Evolutionary conservation across 1,140 invertebrate species (phyloP).

Genomic region (Scaptomyza montana): DNA sequence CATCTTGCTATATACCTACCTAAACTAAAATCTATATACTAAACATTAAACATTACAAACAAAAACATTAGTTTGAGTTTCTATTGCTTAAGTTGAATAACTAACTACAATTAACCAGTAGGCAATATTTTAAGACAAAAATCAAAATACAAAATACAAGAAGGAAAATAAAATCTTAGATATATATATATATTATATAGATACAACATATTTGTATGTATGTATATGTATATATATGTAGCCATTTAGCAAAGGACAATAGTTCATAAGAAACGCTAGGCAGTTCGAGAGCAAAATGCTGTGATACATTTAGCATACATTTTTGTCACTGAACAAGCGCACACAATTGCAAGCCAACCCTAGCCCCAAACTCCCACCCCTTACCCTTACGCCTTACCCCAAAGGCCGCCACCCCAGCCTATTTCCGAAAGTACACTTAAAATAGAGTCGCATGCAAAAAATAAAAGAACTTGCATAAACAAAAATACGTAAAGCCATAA

Average conservation of each 20-base stretch:
- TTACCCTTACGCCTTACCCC: not conserved
- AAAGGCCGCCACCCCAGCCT: no score
- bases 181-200: constrained; percentile 19
- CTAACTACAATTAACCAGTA: constrained; percentile 19
- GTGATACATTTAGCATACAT: constrained; percentile 81
- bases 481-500: constrained; percentile 28
- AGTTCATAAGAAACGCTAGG: constrained; percentile 73
- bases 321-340: constrained; percentile 43
- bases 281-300: constrained; percentile 80
- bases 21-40: constrained; percentile 37
- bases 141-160: constrained; percentile 1
- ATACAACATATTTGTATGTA: constrained; percentile 19
- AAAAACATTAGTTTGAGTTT: constrained; percentile 45
- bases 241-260: constrained; percentile 67
- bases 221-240: constrained; percentile 27
- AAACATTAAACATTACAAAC: constrained; percentile 18
- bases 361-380: not conserved
- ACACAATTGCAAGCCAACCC: constrained; percentile 28
- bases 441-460: constrained; percentile 23
- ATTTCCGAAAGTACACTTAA: not conserved
- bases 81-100: constrained; percentile 29
- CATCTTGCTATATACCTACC: constrained; percentile 38
- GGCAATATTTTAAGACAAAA: constrained; percentile 51
- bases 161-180: constrained; percentile 27
- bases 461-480: not conserved